A percentile compares a stretch with the other conserved stretches of the same genome.
Evolutionary conservation across 2,888 invertebrate genomes (phyloP).

Genomic region (Buathra laborator): DNA sequence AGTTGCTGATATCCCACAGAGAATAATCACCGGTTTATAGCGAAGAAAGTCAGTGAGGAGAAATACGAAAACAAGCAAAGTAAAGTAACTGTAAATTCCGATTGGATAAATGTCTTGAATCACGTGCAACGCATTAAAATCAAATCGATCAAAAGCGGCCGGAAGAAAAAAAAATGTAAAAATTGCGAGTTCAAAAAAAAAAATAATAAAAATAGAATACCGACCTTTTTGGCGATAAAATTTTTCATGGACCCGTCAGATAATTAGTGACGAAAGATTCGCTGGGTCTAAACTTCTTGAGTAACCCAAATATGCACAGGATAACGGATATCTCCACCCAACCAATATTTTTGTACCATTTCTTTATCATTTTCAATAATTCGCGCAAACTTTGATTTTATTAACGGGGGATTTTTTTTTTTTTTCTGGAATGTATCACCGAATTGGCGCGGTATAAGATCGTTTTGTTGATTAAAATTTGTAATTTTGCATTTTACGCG

Average conservation of each 20-base stretch:
- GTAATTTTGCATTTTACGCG: neutral
- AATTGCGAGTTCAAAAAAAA: constrained; percentile 9
- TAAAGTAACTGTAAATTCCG: constrained; percentile 94
- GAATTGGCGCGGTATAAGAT: too few relatives aligned
- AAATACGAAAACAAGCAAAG: constrained; percentile 91
- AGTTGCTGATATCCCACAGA: constrained; percentile 92
- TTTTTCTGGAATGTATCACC: too few relatives aligned
- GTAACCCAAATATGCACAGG: constrained; percentile 92
- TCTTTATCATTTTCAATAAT: constrained; percentile 16
- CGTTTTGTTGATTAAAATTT: neutral
- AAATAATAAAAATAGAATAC: constrained; percentile 50
- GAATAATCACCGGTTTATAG: constrained; percentile 95
- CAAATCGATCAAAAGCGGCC: neutral
- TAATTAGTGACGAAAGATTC: constrained; percentile 94
- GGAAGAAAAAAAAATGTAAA: constrained; percentile 3
- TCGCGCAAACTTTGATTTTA: neutral
- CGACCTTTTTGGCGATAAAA: constrained; percentile 89
- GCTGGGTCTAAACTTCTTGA: constrained; percentile 94
- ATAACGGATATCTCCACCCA: constrained; percentile 91
- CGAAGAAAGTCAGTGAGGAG: constrained; percentile 93
- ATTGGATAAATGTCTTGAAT: constrained; percentile 94
- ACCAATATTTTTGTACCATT: constrained; percentile 76
- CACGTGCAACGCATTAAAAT: constrained; percentile 81
- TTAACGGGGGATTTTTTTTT: too few relatives aligned
- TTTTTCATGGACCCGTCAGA: constrained; percentile 91